These are phyloP conservation scores for Ptychochromis oligacanthus DNA, from an alignment of 2,113 vertebrate genomes.

Conservation along the genomic window DNA sequence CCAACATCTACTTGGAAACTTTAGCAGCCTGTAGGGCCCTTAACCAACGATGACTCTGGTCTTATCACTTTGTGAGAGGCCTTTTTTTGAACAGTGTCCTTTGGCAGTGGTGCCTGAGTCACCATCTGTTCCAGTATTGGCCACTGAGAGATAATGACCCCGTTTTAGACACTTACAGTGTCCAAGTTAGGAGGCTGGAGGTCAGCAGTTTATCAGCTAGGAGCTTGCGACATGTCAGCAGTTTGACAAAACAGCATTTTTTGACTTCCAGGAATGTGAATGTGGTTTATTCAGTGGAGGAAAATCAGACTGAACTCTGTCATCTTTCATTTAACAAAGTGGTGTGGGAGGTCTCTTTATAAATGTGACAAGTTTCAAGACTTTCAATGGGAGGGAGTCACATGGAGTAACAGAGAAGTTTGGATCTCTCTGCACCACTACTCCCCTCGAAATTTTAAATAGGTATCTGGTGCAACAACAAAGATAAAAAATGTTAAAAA, in stretches of 20 bases:
- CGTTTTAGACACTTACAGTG: too few relatives aligned
- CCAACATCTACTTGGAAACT: neutral
- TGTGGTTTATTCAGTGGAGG: neutral
- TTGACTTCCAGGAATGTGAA: neutral
- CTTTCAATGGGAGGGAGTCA: neutral
- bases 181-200: neutral
- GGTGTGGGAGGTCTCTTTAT: neutral
- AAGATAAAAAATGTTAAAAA: neutral
- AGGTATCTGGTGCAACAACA: neutral
- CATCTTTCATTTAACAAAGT: neutral
- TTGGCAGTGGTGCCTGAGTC: neutral
- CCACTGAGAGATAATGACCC: too few relatives aligned
- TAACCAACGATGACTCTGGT: neutral
- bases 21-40: neutral
- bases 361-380: neutral
- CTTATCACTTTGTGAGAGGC: neutral
- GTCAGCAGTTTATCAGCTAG: too few relatives aligned
- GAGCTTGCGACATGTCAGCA: neutral
- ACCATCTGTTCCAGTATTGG: neutral
- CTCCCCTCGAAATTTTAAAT: neutral
- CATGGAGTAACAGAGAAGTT: neutral
- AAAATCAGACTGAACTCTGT: neutral
- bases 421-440: neutral
- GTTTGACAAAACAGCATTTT: neutral
- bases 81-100: neutral